Evolutionary conservation across 2,888 invertebrate genomes (phyloP).

Genomic region (Lutraria lutraria): DNA sequence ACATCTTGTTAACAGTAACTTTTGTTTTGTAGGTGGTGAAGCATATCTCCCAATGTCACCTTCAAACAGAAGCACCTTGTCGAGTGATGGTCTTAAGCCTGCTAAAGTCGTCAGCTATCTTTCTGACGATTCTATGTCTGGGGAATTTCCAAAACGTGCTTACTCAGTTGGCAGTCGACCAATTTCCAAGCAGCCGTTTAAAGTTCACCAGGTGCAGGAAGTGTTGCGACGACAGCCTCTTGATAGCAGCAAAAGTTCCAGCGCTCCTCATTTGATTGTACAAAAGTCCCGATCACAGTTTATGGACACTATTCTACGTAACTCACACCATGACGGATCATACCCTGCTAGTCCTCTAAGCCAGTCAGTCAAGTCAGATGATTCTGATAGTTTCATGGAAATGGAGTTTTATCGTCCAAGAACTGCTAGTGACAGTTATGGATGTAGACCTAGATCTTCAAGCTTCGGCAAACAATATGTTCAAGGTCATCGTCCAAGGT

Average conservation of each 20-base stretch:
- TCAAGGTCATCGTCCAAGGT: conserved; percentile 80
- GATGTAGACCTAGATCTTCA: conserved; percentile 81
- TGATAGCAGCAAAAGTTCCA: conserved; percentile 89
- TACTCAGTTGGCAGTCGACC: conserved; percentile 95
- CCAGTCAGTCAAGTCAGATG: conserved; percentile 79
- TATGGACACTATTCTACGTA: conserved; percentile 49
- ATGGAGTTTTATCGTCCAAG: conserved; percentile 83
- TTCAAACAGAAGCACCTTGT: conserved; percentile 71
- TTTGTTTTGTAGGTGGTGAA: conserved; percentile 88
- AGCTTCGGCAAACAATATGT: conserved; percentile 79
- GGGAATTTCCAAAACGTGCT: conserved; percentile 89
- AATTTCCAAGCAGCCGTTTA: conserved; percentile 59
- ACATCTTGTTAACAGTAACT: no score
- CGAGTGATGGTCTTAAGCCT: conserved; percentile 89
- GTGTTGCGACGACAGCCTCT: conserved; percentile 68
- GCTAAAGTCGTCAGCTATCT: conserved; percentile 92
- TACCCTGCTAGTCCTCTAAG: conserved; percentile 75
- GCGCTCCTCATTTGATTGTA: conserved; percentile 90
- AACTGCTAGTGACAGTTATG: conserved; percentile 83
- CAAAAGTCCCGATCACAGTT: conserved; percentile 63
- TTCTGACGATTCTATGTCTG: conserved; percentile 88
- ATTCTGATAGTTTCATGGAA: conserved; percentile 85
- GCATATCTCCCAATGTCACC: conserved; percentile 81
- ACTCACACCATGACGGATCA: conserved; percentile 50
- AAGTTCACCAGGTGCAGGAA: conserved; percentile 74